A percentile compares a stretch with the other conserved stretches of the same genome.
Conservation (phyloP, 2,888 invertebrate genomes). For the Desoria tigrina region DNA sequence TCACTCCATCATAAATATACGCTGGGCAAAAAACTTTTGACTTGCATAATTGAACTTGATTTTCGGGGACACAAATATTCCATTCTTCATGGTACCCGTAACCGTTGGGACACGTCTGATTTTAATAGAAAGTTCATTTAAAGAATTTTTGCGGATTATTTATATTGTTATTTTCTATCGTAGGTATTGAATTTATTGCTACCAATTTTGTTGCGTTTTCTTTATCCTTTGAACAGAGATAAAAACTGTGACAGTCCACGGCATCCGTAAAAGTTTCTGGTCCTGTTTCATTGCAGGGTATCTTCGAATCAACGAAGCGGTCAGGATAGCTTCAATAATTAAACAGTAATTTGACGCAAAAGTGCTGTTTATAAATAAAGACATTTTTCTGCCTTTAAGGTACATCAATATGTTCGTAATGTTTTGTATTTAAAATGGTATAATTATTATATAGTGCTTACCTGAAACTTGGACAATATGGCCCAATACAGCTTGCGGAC, state of each 20-base stretch:
- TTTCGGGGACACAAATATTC: conserved; percentile 9
- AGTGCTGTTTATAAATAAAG: too few relatives aligned
- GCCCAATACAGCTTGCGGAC: too few relatives aligned
- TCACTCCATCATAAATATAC: conserved; percentile 17
- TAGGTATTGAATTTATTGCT: too few relatives aligned
- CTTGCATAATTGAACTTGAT: background rate
- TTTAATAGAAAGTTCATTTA: too few relatives aligned
- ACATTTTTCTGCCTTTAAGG: too few relatives aligned
- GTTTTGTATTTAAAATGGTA: too few relatives aligned
- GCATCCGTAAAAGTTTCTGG: background rate
- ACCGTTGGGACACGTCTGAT: background rate
- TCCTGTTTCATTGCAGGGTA: conserved; percentile 5
- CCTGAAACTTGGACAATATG: too few relatives aligned
- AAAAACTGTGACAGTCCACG: conserved; percentile 5
- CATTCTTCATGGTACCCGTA: conserved; percentile 11
- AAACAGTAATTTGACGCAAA: too few relatives aligned
- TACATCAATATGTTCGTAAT: too few relatives aligned
- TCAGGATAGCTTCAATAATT: background rate
- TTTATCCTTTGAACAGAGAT: background rate
- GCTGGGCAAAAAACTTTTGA: conserved; percentile 3
- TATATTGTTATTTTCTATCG: too few relatives aligned
- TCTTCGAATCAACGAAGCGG: background rate
- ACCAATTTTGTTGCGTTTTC: background rate
- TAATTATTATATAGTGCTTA: too few relatives aligned
- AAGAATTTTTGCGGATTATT: too few relatives aligned